Evolutionary conservation across 2,113 vertebrate species (phyloP).

Genomic region (Eurypyga helias): DNA sequence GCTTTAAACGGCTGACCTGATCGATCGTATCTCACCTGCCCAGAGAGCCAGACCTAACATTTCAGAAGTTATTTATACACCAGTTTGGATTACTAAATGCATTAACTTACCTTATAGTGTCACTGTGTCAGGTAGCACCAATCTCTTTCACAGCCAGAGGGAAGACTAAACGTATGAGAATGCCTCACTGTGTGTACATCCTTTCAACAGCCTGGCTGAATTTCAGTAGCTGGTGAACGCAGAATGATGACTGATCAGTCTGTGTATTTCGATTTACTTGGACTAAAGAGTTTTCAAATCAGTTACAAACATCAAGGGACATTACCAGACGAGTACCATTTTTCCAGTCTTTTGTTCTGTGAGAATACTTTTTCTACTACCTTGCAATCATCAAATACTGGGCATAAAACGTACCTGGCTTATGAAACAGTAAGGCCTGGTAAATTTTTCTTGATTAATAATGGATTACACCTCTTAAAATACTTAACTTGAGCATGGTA

Average conservation of each 20-base stretch:
- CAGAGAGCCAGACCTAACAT: not conserved
- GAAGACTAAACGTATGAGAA: not conserved
- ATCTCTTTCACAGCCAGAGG: not conserved
- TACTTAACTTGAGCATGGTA: not conserved
- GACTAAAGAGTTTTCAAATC: not conserved
- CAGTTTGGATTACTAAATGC: not conserved
- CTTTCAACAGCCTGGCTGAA: not conserved
- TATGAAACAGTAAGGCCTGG: not conserved
- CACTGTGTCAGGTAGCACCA: not conserved
- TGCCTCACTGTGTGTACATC: not conserved
- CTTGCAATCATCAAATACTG: not conserved
- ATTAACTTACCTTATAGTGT: not conserved
- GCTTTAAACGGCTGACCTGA: not conserved
- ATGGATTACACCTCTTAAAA: not conserved
- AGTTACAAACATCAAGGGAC: not conserved
- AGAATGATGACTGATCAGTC: not conserved
- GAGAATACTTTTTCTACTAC: not conserved
- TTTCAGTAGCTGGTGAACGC: not conserved
- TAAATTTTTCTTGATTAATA: not conserved
- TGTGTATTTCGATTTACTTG: not conserved
- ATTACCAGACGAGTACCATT: not conserved
- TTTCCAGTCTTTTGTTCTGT: not conserved
- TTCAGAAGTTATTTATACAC: not conserved
- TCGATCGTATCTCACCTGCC: not conserved
- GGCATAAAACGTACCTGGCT: not conserved